phyloP scores from a whole-genome alignment of 2,113 vertebrate species.

The Nesospiza acunhae region DNA sequence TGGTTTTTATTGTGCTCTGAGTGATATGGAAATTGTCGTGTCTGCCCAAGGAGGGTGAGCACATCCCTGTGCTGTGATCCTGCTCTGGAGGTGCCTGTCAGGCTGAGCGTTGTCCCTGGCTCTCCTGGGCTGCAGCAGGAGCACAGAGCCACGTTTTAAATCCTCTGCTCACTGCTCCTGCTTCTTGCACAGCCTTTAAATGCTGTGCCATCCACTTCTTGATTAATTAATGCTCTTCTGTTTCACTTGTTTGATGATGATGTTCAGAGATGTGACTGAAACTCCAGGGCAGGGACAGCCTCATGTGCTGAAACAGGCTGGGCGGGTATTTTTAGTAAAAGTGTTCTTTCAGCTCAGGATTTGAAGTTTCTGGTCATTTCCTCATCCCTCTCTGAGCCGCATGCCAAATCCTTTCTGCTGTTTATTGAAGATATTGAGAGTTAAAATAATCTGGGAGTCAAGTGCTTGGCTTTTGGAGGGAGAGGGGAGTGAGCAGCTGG shows the following conservation, averaged over 20 bases:
- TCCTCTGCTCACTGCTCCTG: background rate
- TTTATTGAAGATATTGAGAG: background rate
- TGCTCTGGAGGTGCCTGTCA: background rate
- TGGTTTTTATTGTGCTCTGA: background rate
- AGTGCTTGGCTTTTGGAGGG: background rate
- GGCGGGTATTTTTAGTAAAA: background rate
- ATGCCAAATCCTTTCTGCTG: background rate
- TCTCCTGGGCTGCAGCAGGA: background rate
- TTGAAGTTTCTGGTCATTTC: background rate
- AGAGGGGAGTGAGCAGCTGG: background rate
- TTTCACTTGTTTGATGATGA: background rate
- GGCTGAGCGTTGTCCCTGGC: background rate
- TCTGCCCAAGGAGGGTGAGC: background rate
- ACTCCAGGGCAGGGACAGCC: background rate
- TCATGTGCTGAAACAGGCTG: background rate
- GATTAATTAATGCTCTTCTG: conserved; percentile 35
- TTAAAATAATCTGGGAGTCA: background rate
- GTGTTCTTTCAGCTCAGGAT: background rate
- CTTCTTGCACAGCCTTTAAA: background rate
- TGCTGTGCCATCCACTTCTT: background rate
- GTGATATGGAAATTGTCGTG: background rate
- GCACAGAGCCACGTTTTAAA: background rate
- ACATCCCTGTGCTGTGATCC: background rate
- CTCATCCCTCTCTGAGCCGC: background rate
- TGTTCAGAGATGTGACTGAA: conserved; percentile 9